Base-by-base conservation (phyloP, 2,113 vertebrate genomes). In the Gambusia affinis region DNA sequence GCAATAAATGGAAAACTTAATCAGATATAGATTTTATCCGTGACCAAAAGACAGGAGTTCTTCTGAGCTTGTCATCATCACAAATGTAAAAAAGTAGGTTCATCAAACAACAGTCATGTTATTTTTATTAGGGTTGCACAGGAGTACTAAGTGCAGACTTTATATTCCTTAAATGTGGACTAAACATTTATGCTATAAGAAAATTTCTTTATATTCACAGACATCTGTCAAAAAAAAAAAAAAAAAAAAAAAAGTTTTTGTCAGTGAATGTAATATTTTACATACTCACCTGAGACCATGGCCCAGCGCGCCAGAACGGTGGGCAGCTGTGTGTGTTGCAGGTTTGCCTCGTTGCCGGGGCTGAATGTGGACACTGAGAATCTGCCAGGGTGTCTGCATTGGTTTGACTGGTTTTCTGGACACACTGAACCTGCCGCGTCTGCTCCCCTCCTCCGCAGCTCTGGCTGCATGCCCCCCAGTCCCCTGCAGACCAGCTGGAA, bases 231-330 rank as follows among this genome's bases (percentile, higher is more conserved):
- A 37, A 37, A 37, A 12, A 29, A 11, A 30, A 24, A 37, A 37
- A 12, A 29, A 11, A 30, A 24, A 37, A 12, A 29, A 11, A 30
- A 24, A 6, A 31, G n/a, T 39, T 8, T 37, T 4, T 3, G n/a
- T 47, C 12, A 6, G 8, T 24, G 1, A 5, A 65, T 64, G 54
- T 5, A 8, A 62, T 60, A 6, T 28, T 54, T 74, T 17, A 15
- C 65, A 65, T 47, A 54, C 73, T 92, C 80, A 97, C 97, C 96
- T 96, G 95, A 19, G 95, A 93, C 97, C 97, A 97, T 3, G 94
- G 87, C 35, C 96, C 95, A 0, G 87, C 0, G 72, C 87, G 95
- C 97, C 97, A 97, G 0, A 83, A 83, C 0, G 96, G 94, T 0
- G 97, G 96, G 74, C 97, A 97, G 87, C 82, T 88, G 79, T 93